phyloP scores from a whole-genome alignment of 2,888 invertebrate genomes.

The Pachliopta kotzebuea region DNA sequence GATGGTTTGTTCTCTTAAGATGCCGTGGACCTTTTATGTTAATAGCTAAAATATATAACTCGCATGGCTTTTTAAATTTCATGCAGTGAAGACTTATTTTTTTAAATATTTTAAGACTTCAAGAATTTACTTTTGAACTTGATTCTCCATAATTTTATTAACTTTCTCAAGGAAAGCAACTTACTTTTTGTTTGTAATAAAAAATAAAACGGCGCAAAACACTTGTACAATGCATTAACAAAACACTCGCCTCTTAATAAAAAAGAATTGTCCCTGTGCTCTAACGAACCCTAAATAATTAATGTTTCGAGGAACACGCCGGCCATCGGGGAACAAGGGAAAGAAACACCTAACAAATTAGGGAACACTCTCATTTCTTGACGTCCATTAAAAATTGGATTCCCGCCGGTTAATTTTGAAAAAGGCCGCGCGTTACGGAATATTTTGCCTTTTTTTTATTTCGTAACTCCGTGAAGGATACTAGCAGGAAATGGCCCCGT shows the following conservation, averaged over 20 bases:
- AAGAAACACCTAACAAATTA: slow-evolving; percentile 27
- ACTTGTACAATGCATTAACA: slow-evolving; percentile 7
- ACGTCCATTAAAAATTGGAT: slow-evolving; percentile 30
- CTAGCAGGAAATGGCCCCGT: slow-evolving; percentile 29
- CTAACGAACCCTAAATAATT: slow-evolving; percentile 21
- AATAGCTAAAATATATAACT: no score
- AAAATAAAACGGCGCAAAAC: background rate
- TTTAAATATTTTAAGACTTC: no score
- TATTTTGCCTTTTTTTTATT: slow-evolving; percentile 21
- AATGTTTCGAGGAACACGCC: slow-evolving; percentile 13
- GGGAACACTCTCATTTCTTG: slow-evolving; percentile 23
- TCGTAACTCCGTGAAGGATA: slow-evolving; percentile 20
- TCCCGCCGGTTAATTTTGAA: slow-evolving; percentile 27
- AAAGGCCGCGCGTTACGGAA: slow-evolving; percentile 10
- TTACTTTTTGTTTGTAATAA: no score
- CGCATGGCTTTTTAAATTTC: no score
- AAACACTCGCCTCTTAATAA: slow-evolving; percentile 2
- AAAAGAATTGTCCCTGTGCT: slow-evolving; percentile 8
- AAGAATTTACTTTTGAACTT: no score
- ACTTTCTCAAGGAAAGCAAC: no score
- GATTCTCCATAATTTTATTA: no score
- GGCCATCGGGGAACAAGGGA: slow-evolving; percentile 5
- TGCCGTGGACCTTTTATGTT: no score
- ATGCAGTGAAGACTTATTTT: no score
- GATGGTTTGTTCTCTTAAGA: no score